phyloP scores from a whole-genome alignment of 2,113 vertebrate genomes.

The Ginglymostoma cirratum region DNA sequence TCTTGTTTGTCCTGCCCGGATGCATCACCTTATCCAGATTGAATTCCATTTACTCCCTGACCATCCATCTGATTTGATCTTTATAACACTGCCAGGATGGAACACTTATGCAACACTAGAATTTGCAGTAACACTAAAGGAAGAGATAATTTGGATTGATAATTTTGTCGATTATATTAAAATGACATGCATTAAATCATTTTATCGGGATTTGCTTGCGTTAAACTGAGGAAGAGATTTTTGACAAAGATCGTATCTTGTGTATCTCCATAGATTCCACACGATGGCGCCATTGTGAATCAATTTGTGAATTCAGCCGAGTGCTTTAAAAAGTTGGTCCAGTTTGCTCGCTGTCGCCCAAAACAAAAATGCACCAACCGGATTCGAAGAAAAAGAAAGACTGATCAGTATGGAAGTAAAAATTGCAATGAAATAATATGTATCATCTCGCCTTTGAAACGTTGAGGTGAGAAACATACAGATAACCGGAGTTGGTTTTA shows the following conservation, averaged over 20 bases:
- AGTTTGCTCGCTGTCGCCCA: background rate
- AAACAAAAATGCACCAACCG: background rate
- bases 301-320: background rate
- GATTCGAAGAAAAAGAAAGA: background rate
- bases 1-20: too few relatives aligned
- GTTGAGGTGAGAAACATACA: background rate
- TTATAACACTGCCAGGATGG: background rate
- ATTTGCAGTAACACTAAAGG: background rate
- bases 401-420: background rate
- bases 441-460: background rate
- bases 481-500: background rate
- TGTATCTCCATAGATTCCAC: background rate
- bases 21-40: too few relatives aligned
- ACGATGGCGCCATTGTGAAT: constrained; percentile 33
- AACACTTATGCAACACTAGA: background rate
- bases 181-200: too few relatives aligned
- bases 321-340: background rate
- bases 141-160: background rate
- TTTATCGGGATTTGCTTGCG: background rate
- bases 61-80: background rate
- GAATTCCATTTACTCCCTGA: too few relatives aligned
- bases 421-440: background rate
- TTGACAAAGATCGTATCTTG: background rate
- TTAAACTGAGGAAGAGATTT: background rate
- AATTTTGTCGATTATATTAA: background rate